These are phyloP conservation scores for Crematogaster levior DNA, from an alignment of 2,888 invertebrate genomes.

Conservation along the genomic window DNA sequence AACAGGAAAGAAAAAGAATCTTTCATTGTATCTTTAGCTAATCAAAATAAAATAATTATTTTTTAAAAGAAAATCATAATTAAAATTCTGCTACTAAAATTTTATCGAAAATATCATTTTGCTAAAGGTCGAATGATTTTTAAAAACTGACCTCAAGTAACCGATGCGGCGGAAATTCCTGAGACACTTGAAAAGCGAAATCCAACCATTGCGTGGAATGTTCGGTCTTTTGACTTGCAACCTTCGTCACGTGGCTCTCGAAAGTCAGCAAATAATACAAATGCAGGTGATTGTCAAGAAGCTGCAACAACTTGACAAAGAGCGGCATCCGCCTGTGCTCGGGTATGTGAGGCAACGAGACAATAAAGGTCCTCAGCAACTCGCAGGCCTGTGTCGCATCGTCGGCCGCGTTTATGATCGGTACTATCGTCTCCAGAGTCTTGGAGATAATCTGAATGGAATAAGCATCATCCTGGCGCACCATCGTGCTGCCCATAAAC, in stretches of 20 bases:
- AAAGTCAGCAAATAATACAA: constrained; percentile 90
- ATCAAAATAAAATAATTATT: not conserved
- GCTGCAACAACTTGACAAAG: constrained; percentile 92
- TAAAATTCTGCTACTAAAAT: not conserved
- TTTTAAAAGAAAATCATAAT: not conserved
- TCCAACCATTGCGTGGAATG: constrained; percentile 86
- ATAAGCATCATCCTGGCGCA: constrained; percentile 97
- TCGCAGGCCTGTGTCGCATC: constrained; percentile 87
- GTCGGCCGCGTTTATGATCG: constrained; percentile 88
- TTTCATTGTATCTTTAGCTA: not conserved
- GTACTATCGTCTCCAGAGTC: constrained; percentile 95
- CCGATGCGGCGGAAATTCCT: constrained; percentile 89
- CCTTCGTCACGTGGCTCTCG: constrained; percentile 89
- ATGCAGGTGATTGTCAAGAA: constrained; percentile 91
- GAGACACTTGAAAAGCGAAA: constrained; percentile 89
- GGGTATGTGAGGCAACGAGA: constrained; percentile 96
- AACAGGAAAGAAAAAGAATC: not conserved
- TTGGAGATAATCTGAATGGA: constrained; percentile 97
- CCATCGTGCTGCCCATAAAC: constrained; percentile 97
- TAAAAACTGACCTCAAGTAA: constrained; percentile 86
- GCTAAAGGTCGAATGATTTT: not conserved
- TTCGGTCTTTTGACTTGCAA: constrained; percentile 69
- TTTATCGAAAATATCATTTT: not conserved
- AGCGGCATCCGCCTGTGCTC: constrained; percentile 95
- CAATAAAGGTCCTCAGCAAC: constrained; percentile 95